Evolutionary conservation across 2,113 vertebrate species (phyloP), one percentile per base, ranked within the genome.

Genomic region (Hemichromis elongatus): DNA sequence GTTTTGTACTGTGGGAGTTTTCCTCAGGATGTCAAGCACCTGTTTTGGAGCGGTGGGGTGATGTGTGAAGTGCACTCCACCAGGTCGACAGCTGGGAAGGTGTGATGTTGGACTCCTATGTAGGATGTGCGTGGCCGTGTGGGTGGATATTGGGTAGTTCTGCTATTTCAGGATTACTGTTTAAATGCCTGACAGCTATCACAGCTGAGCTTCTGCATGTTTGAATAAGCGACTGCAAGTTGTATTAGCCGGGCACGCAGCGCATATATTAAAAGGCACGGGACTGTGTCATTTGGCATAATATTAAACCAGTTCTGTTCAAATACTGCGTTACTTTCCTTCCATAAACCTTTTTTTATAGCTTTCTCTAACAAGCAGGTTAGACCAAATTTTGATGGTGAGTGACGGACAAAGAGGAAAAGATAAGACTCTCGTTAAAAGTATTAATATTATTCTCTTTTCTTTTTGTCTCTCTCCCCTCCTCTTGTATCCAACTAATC

Each of bases 1-100:
- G 94, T 89, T 90, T 93, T 91, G 80, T 93, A 77, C 83, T 50
- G 90, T 93, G 90, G 92, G 89, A 93, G 92, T 92, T 93, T 94
- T 94, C 88, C 85, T 92, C 83, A 45, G 93, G 91, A 92, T 94
- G 92, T 94, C 87, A 90, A 90, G 88, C 91, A 91, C 92, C 90
- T 92, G 89, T 92, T 88, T 50, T 88, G 88, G 85, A 90, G 91
- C 77, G 14, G 84, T 55, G 80, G 84, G 92, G 85, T 83, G 92
- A 94, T 82, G 88, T 93, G 92, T 92, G 93, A 93, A 92, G 92
- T 87, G 85, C 89, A 79, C 85, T 92, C 89, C 90, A 81, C 85
- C 84, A 35, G 91, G 89, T 93, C 86, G 88, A 92, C 93, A 92
- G 88, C 85, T 85, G 89, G 82, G 84, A 85, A 92, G 90, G 86